A percentile compares a stretch with the other conserved stretches of the same genome.
Evolutionary conservation across 92 coral and sea anemone species (phyloP).

Genomic region (Hydrozoanthus gracilis): DNA sequence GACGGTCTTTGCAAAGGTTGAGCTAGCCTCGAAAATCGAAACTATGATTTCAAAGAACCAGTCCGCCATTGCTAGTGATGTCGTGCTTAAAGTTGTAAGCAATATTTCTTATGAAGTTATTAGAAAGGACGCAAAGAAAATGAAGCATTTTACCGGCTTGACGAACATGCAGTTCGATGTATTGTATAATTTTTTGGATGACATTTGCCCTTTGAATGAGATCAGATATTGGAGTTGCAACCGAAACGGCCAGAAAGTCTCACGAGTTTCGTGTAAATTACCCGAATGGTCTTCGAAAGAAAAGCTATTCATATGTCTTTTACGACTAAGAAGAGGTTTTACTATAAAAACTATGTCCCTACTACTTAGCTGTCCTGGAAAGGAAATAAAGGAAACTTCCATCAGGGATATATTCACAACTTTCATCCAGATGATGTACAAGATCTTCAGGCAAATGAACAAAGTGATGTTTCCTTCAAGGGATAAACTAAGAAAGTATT

Average conservation of each 20-base stretch:
- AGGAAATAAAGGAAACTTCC: slow-evolving; percentile 46
- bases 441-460: slow-evolving; percentile 35
- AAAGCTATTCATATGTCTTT: slow-evolving; percentile 50
- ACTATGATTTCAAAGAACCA: slow-evolving; percentile 32
- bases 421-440: slow-evolving; percentile 52
- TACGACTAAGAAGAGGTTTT: slow-evolving; percentile 58
- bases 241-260: slow-evolving; percentile 15
- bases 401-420: slow-evolving; percentile 51
- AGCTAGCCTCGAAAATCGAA: slow-evolving; percentile 42
- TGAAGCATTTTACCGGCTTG: slow-evolving; percentile 50
- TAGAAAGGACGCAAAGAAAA: slow-evolving; percentile 25
- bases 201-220: slow-evolving; percentile 50
- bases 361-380: slow-evolving; percentile 59
- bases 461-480: slow-evolving; percentile 55
- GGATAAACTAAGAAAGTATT: slow-evolving; percentile 39
- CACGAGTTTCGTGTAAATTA: slow-evolving; percentile 10
- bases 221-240: slow-evolving; percentile 50
- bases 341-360: slow-evolving; percentile 57
- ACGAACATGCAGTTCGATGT: slow-evolving; percentile 37
- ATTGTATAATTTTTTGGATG: slow-evolving; percentile 49
- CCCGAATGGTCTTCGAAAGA: slow-evolving; percentile 48
- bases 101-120: slow-evolving; percentile 45
- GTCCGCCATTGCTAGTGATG: slow-evolving; percentile 11
- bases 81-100: slow-evolving; percentile 32
- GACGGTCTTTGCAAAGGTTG: slow-evolving; percentile 31